phyloP scores from a whole-genome alignment of 2,797 vertebrate genomes.

The Poecilia picta region DNA sequence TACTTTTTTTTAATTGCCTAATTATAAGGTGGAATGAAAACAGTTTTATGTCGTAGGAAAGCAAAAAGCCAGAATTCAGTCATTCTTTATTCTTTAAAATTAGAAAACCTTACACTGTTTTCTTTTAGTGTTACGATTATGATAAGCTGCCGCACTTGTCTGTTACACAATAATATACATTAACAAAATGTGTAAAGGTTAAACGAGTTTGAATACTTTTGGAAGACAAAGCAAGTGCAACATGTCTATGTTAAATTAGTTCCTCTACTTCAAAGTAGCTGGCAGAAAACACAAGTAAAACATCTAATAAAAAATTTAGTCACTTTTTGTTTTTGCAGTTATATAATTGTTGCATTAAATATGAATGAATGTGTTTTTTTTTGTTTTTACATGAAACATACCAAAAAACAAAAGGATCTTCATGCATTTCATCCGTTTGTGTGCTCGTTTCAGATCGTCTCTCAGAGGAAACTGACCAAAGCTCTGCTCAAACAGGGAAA shows the following conservation, averaged over 20 bases:
- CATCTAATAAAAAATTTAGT: not conserved
- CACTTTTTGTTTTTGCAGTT: not conserved
- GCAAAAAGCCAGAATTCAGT: not conserved
- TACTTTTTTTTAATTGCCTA: not conserved
- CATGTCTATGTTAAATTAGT: not conserved
- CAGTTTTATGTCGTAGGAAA: not conserved
- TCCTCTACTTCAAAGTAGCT: not conserved
- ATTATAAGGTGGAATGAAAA: not conserved
- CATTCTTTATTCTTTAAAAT: not conserved
- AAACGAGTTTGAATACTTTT: not conserved
- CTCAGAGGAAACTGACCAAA: constrained; percentile 96
- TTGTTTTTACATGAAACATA: too few species aligned
- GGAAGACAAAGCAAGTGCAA: not conserved
- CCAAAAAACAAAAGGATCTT: not conserved
- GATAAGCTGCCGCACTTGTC: not conserved
- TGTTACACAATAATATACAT: not conserved
- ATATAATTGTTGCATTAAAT: too few species aligned
- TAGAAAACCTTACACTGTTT: not conserved
- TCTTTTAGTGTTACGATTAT: not conserved
- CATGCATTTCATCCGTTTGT: not conserved
- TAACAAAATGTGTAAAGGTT: not conserved
- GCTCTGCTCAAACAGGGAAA: constrained; percentile 96
- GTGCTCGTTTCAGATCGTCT: constrained; percentile 88
- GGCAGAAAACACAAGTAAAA: not conserved
- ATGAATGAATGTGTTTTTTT: too few species aligned